Conservation (phyloP, 2,888 invertebrate genomes). For the Megastigmus dorsalis region DNA sequence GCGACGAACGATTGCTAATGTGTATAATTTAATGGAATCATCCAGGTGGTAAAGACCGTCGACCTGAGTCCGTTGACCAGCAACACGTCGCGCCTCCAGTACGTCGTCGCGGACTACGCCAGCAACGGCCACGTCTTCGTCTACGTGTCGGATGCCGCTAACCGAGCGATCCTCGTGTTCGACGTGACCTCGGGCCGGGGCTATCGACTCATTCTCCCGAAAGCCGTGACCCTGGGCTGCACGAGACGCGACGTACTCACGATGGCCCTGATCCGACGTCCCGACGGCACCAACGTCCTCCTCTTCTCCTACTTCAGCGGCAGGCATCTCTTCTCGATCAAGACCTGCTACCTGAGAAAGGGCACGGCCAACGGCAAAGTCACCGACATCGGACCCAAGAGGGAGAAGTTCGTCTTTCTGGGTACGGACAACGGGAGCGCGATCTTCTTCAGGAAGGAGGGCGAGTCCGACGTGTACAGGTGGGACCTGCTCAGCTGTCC, state of each 20-base stretch:
- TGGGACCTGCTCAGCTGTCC: constrained; percentile 78
- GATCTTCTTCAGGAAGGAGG: constrained; percentile 79
- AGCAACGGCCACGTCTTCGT: constrained; percentile 79
- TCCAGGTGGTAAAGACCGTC: constrained; percentile 68
- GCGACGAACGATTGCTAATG: background rate
- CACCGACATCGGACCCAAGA: constrained; percentile 78
- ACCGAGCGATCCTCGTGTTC: constrained; percentile 77
- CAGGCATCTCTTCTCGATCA: constrained; percentile 80
- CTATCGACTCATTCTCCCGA: constrained; percentile 78
- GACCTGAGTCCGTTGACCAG: constrained; percentile 77
- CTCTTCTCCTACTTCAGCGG: constrained; percentile 81
- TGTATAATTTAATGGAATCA: background rate
- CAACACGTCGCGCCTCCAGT: constrained; percentile 79
- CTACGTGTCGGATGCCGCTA: constrained; percentile 82
- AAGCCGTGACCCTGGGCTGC: constrained; percentile 73
- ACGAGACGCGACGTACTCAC: constrained; percentile 78
- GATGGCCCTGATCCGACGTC: constrained; percentile 78
- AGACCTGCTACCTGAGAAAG: constrained; percentile 79
- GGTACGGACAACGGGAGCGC: constrained; percentile 80
- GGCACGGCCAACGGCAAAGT: constrained; percentile 77
- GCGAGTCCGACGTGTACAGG: constrained; percentile 77
- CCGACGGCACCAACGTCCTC: constrained; percentile 78
- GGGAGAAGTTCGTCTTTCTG: constrained; percentile 78
- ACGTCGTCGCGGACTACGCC: constrained; percentile 81
- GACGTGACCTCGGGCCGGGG: constrained; percentile 75